A percentile compares a stretch with the other conserved stretches of the same genome.
Evolutionary conservation across 1,140 invertebrate species (phyloP).

Genomic region (Aphelenchoides avenae): DNA sequence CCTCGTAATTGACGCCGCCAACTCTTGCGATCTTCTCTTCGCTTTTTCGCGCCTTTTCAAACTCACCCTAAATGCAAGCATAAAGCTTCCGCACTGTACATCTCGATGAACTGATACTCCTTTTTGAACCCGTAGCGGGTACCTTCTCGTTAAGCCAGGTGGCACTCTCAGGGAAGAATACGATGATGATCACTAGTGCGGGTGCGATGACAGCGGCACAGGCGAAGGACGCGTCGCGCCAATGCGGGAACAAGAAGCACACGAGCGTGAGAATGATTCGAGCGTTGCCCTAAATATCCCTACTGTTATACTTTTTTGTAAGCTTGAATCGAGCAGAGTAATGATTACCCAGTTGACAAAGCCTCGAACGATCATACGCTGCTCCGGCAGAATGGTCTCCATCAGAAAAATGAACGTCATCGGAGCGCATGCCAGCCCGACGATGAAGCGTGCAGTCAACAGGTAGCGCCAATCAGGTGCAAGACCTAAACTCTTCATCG

Average conservation of each 20-base stretch:
- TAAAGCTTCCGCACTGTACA: too few relatives aligned
- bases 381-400: constrained; percentile 2
- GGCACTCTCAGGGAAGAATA: constrained; percentile 9
- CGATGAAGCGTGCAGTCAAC: neutral
- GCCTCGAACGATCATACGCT: constrained; percentile 5
- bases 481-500: constrained; percentile 1
- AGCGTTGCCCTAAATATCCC: neutral
- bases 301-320: neutral
- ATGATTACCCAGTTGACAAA: constrained; percentile 13
- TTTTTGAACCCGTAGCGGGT: too few relatives aligned
- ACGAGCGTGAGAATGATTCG: neutral
- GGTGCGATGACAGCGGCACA: neutral
- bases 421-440: neutral
- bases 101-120: too few relatives aligned
- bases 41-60: too few relatives aligned
- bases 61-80: too few relatives aligned
- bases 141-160: constrained; percentile 8
- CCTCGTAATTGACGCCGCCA: too few relatives aligned
- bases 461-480: neutral
- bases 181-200: neutral
- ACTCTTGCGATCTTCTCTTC: too few relatives aligned
- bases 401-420: constrained; percentile 4
- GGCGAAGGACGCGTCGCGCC: neutral
- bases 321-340: neutral
- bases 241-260: constrained; percentile 8